Evolutionary conservation across 1,140 invertebrate species (phyloP).

Genomic region (Schmidtea mediterranea): DNA sequence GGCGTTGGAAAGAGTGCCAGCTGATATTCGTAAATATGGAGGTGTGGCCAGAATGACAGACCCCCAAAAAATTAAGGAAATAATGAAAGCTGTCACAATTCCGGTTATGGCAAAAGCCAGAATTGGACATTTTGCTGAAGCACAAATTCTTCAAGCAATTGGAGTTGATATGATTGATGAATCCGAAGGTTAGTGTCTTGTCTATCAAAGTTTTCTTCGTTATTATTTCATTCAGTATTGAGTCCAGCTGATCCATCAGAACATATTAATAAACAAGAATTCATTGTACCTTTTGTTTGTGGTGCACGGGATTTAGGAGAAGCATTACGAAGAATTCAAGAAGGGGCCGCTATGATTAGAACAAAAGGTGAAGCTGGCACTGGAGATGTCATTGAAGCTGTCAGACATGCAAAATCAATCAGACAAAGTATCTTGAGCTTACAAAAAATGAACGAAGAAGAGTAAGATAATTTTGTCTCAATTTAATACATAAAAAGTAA

Average conservation of each 20-base stretch:
- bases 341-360: conserved; percentile 20
- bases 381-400: conserved; percentile 18
- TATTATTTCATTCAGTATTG: too few species aligned
- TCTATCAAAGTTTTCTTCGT: too few species aligned
- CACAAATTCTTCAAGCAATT: conserved; percentile 17
- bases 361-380: conserved; percentile 21
- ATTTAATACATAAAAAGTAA: too few species aligned
- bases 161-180: conserved; percentile 22
- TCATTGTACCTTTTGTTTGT: conserved; percentile 18
- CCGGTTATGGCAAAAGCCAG: conserved; percentile 20
- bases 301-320: conserved; percentile 17
- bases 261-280: conserved; percentile 18
- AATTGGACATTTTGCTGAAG: conserved; percentile 20
- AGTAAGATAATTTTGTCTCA: too few species aligned
- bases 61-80: conserved; percentile 18
- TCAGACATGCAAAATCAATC: conserved; percentile 16
- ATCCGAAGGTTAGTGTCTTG: conserved; percentile 15
- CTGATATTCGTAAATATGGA: conserved; percentile 18
- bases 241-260: conserved; percentile 17
- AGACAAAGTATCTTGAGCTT: conserved; percentile 15
- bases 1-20: conserved; percentile 19
- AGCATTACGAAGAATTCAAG: conserved; percentile 15
- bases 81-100: conserved; percentile 17
- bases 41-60: conserved; percentile 20
- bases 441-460: conserved; percentile 13